Evolutionary conservation across 2,113 vertebrate genomes (phyloP), one percentile per base, ranked within the genome.

Genomic region (Calcarius ornatus): DNA sequence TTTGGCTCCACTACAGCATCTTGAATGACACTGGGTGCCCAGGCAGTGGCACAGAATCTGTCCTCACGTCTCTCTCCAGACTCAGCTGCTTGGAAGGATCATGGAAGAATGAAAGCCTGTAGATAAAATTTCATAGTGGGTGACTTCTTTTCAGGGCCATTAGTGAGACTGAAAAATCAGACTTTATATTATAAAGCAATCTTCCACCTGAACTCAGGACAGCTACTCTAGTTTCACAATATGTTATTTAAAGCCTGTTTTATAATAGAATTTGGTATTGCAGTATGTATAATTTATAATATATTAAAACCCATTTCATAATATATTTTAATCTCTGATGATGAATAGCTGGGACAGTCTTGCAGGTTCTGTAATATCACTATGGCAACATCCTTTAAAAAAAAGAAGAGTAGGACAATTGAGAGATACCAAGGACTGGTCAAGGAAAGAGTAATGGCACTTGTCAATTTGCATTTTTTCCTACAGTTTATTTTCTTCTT

Each of bases 201-300:
- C 90, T 93, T 88, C 88, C 37, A 96, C 85, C 93, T 95, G 88
- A 93, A 86, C 56, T 48, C 1, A 2, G 85, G 94, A 90, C 79
- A 90, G 85, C 82, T 96, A 78, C 64, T 95, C 60, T 47, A 78
- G 64, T 76, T 88, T 18, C 69, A 92, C 64, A 75, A 68, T 83
- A 59, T 76, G 96, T 97, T 97, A 95, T 91, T 97, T 93, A 96
- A 95, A 97, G 70, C 85, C 82, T 89, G 91, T 73, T 97, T 96
- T 95, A 95, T 94, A 91, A 96, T 83, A 92, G 94, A 96, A 94
- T 92, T 90, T 95, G 90, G 35, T 94, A 89, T 92, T 97, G 86
- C 92, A 78, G 40, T 61, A 94, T 92, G 43, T 97, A 64, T 70
- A 92, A 97, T 96, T 96, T 96, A 97, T 94, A 93, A 75, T 90